Conservation (phyloP, 2,797 vertebrate genomes). For the Hipposideros larvatus region DNA sequence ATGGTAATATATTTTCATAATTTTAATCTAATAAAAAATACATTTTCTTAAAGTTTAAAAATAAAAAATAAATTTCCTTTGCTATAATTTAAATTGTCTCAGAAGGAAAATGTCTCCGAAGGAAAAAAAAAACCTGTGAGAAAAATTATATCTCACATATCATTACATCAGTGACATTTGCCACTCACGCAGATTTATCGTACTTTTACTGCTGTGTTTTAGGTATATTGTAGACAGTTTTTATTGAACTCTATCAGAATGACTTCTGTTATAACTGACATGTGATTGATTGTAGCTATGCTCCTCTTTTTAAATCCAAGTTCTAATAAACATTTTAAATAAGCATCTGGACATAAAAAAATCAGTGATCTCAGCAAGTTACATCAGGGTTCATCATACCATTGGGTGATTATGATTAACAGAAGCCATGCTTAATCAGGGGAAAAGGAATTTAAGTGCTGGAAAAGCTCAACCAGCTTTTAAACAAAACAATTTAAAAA, state of each 20-base stretch:
- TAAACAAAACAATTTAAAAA: neutral
- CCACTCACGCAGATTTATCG: neutral
- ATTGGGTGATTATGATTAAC: neutral
- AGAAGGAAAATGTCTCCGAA: neutral
- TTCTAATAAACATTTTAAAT: neutral
- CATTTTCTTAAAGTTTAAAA: no score
- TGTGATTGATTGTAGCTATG: neutral
- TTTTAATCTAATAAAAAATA: neutral
- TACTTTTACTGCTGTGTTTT: neutral
- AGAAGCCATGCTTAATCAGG: neutral
- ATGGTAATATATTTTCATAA: neutral
- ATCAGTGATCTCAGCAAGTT: neutral
- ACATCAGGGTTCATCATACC: neutral
- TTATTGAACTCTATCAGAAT: neutral
- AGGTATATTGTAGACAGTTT: neutral
- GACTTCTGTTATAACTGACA: neutral
- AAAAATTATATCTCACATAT: neutral
- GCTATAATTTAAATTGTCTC: neutral
- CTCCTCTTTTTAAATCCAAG: neutral
- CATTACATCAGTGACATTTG: neutral
- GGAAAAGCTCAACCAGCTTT: neutral
- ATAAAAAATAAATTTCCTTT: no score
- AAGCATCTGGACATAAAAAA: neutral
- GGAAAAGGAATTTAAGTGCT: fast-evolving
- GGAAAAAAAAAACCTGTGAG: neutral